Evolutionary conservation across 1,140 invertebrate genomes (phyloP).

Genomic region (Stenopsyche tienmushanensis): DNA sequence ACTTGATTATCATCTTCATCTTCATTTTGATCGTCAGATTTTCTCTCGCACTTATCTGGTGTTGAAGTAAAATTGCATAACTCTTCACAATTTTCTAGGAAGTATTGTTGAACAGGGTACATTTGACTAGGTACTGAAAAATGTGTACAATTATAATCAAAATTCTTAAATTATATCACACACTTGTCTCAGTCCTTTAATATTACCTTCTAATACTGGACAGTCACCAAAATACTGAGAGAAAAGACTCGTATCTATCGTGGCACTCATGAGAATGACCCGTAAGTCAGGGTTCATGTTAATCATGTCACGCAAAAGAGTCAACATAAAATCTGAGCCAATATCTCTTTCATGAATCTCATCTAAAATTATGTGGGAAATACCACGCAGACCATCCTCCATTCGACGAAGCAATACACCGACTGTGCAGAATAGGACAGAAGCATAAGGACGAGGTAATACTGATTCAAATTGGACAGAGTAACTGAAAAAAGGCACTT

Average conservation of each 20-base stretch:
- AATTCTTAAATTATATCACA: not conserved
- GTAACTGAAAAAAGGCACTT: conserved; percentile 57
- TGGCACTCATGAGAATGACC: conserved; percentile 96
- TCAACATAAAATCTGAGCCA: conserved; percentile 95
- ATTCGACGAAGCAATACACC: conserved; percentile 90
- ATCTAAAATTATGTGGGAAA: conserved; percentile 92
- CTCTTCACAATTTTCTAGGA: conserved; percentile 88
- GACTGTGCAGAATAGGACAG: conserved; percentile 93
- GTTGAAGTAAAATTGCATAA: conserved; percentile 72
- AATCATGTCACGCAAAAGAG: conserved; percentile 90
- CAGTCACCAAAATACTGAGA: conserved; percentile 88
- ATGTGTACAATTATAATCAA: conserved; percentile 3
- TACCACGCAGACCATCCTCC: conserved; percentile 80
- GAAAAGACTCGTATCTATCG: conserved; percentile 90
- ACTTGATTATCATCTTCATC: conserved; percentile 63
- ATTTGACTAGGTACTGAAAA: conserved; percentile 73
- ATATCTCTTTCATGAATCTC: conserved; percentile 98
- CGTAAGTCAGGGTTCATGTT: conserved; percentile 85
- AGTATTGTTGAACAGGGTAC: conserved; percentile 84
- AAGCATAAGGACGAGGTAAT: conserved; percentile 87
- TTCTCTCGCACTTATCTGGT: conserved; percentile 67
- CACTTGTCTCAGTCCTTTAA: no score
- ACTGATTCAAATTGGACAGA: conserved; percentile 91
- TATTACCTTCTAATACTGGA: conserved; percentile 61
- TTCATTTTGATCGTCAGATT: conserved; percentile 48